Evolutionary conservation across 2,797 vertebrate species (phyloP).

Genomic region (Notolabrus celidotus): DNA sequence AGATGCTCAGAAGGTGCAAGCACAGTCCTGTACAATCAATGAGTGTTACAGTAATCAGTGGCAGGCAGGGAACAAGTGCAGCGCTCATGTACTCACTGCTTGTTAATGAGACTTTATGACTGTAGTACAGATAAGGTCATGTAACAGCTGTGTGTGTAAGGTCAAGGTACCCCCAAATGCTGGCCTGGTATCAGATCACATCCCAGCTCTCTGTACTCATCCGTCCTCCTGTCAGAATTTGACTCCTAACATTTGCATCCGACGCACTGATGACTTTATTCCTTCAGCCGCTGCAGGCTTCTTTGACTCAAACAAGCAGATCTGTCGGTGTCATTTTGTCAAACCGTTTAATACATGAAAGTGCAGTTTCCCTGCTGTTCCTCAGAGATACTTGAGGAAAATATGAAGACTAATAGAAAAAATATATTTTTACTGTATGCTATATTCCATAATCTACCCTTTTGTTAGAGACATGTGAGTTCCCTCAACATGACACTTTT

Average conservation of each 20-base stretch:
- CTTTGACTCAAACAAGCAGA: constrained; percentile 21
- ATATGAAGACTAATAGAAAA: no score
- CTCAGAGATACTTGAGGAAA: no score
- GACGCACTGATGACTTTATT: constrained; percentile 1
- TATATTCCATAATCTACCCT: no score
- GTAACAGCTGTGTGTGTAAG: constrained; percentile 5
- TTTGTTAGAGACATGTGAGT: no score
- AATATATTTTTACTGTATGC: no score
- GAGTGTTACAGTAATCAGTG: constrained; percentile 36
- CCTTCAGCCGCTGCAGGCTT: constrained; percentile 8
- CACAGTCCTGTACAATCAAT: constrained; percentile 39
- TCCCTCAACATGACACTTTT: constrained; percentile 7
- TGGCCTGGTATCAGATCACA: constrained; percentile 13
- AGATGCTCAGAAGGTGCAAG: constrained; percentile 53
- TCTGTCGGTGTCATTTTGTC: constrained; percentile 13
- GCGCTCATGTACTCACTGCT: neutral
- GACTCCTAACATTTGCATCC: constrained; percentile 16
- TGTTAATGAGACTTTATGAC: constrained; percentile 20
- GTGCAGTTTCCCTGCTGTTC: neutral
- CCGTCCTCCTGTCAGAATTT: constrained; percentile 3
- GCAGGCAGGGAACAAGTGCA: constrained; percentile 5
- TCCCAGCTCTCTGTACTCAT: constrained; percentile 10
- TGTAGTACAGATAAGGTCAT: no score
- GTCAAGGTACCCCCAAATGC: neutral
- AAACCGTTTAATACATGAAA: neutral